phyloP scores from a whole-genome alignment of 2,113 vertebrate genomes.

The Triplophysa rosa region DNA sequence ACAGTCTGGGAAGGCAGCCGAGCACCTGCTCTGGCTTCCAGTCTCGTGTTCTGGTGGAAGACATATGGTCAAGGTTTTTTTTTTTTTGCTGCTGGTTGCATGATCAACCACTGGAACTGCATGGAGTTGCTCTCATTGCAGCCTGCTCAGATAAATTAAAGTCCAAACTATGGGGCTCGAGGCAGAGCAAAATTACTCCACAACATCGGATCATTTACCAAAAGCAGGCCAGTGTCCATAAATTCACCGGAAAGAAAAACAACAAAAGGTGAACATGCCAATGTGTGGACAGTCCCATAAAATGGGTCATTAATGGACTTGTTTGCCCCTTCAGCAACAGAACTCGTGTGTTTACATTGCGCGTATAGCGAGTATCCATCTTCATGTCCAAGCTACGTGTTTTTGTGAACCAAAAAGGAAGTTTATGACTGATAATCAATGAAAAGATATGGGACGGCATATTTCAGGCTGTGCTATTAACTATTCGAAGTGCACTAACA shows the following conservation, averaged over 20 bases:
- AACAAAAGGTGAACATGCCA: conserved; percentile 27
- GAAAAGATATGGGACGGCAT: conserved; percentile 22
- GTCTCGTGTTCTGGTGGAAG: conserved; percentile 1
- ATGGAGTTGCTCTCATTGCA: conserved; percentile 1
- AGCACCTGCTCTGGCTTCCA: conserved; percentile 42
- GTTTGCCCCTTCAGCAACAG: not conserved
- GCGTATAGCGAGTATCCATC: not conserved
- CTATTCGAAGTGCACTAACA: not conserved
- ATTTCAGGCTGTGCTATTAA: conserved; percentile 28
- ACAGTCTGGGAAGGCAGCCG: conserved; percentile 8
- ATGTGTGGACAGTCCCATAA: conserved; percentile 13
- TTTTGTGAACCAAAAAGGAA: not conserved
- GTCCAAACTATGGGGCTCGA: conserved; percentile 3
- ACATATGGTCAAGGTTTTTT: conserved; percentile 28
- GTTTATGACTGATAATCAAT: conserved; percentile 22
- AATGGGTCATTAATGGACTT: conserved; percentile 14
- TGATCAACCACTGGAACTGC: conserved; percentile 38
- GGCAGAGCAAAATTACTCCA: not conserved
- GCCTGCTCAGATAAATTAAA: conserved; percentile 26
- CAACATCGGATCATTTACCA: conserved; percentile 1
- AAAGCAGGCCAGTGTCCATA: conserved; percentile 16
- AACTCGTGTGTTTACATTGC: not conserved
- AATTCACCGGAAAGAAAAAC: conserved; percentile 25
- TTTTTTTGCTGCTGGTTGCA: conserved; percentile 20
- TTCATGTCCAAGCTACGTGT: not conserved